Percentiles rank a stretch among this genome's conserved stretches.
These are phyloP conservation scores for Gobio gobio DNA, from an alignment of 2,113 vertebrate genomes.

Conservation along the genomic window DNA sequence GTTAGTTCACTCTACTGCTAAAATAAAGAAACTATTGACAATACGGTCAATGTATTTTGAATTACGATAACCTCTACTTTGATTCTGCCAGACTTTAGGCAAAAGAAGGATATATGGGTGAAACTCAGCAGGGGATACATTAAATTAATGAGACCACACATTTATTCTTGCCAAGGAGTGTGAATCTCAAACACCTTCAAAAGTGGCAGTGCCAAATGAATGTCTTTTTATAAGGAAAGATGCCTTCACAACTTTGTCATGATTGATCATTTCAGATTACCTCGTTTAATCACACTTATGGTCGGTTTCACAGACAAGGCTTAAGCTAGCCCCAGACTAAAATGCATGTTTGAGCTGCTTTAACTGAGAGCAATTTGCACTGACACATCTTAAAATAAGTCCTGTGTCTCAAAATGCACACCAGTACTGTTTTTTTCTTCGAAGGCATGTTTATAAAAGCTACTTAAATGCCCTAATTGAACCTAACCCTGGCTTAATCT, in stretches of 20 bases:
- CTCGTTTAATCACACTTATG: neutral
- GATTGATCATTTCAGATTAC: slow-evolving; percentile 3
- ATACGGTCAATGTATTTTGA: neutral
- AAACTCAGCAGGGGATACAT: slow-evolving; percentile 31
- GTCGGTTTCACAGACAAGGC: no score
- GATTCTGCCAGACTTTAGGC: neutral
- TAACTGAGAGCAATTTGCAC: no score
- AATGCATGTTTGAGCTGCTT: no score
- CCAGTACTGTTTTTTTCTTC: no score
- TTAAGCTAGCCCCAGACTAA: no score
- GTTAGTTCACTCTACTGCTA: no score
- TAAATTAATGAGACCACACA: slow-evolving; percentile 56
- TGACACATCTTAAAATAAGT: no score
- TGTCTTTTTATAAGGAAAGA: slow-evolving; percentile 19
- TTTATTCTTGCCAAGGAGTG: slow-evolving; percentile 53
- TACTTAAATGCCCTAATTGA: no score
- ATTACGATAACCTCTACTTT: neutral
- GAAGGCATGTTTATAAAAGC: no score
- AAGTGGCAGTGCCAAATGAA: slow-evolving; percentile 48
- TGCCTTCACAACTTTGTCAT: slow-evolving; percentile 25
- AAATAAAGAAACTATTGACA: no score
- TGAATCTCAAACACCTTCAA: slow-evolving; percentile 54
- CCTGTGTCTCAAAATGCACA: no score
- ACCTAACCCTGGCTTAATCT: no score
- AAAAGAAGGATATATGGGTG: slow-evolving; percentile 7